phyloP scores from a whole-genome alignment of 2,797 vertebrate genomes.

The Pangasius mekongensis region DNA sequence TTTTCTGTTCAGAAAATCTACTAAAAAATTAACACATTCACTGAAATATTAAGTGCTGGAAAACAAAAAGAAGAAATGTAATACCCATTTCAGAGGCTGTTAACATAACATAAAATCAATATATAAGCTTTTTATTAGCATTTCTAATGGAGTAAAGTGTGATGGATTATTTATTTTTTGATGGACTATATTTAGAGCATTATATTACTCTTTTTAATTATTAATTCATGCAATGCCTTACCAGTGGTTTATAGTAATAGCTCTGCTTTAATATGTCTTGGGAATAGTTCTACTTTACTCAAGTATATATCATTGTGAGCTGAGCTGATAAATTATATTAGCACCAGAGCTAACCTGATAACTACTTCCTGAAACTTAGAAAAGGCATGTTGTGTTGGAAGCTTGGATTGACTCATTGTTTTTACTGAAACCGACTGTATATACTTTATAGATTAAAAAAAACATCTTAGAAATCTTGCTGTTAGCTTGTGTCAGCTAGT shows the following conservation, averaged over 20 bases:
- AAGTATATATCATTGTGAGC: neutral
- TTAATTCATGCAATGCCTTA: neutral
- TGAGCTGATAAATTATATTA: constrained; percentile 10
- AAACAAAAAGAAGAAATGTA: neutral
- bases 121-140: neutral
- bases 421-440: neutral
- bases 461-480: neutral
- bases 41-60: neutral
- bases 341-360: neutral
- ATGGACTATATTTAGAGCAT: neutral
- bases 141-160: neutral
- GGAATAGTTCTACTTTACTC: neutral
- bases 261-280: neutral
- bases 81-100: neutral
- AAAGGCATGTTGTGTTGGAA: neutral
- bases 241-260: neutral
- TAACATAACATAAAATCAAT: neutral
- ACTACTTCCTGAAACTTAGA: neutral
- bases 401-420: neutral
- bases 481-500: neutral
- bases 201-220: constrained; percentile 8
- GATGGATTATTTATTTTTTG: constrained; percentile 15
- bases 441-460: neutral
- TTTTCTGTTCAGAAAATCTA: neutral
- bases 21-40: neutral